Percentiles rank a stretch among this genome's conserved stretches.
Conservation (phyloP, 2,113 vertebrate genomes). For the Deroptyus accipitrinus region DNA sequence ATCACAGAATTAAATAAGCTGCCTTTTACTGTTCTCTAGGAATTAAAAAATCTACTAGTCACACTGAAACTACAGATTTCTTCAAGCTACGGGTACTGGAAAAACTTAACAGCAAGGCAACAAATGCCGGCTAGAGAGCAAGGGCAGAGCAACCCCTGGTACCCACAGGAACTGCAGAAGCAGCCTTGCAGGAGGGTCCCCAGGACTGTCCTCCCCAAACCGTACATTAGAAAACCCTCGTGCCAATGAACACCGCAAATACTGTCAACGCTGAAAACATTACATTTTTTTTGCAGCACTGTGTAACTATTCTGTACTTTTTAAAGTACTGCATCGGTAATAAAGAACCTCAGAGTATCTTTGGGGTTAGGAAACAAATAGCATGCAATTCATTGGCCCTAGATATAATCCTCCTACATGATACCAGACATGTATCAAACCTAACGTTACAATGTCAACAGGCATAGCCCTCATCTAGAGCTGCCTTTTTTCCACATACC, state of each 20-base stretch:
- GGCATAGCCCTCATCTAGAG: neutral
- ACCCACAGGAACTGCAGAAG: neutral
- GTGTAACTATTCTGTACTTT: neutral
- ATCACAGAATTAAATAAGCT: neutral
- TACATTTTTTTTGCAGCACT: neutral
- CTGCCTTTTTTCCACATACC: neutral
- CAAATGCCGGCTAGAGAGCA: accelerated
- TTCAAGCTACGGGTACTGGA: neutral
- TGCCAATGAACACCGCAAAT: neutral
- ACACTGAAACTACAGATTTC: neutral
- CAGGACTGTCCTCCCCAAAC: neutral
- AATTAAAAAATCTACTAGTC: neutral
- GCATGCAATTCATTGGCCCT: neutral
- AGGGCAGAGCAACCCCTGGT: neutral
- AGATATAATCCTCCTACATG: neutral
- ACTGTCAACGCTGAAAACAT: neutral
- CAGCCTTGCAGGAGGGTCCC: neutral
- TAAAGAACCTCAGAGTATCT: neutral
- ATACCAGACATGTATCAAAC: neutral
- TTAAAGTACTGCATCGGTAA: neutral
- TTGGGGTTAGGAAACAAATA: neutral
- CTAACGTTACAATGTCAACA: neutral
- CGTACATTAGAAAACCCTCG: neutral
- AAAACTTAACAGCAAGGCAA: neutral
- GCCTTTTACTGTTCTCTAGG: neutral